Evolutionary conservation across 2,113 vertebrate species (phyloP).

Genomic region (Otolemur garnettii): DNA sequence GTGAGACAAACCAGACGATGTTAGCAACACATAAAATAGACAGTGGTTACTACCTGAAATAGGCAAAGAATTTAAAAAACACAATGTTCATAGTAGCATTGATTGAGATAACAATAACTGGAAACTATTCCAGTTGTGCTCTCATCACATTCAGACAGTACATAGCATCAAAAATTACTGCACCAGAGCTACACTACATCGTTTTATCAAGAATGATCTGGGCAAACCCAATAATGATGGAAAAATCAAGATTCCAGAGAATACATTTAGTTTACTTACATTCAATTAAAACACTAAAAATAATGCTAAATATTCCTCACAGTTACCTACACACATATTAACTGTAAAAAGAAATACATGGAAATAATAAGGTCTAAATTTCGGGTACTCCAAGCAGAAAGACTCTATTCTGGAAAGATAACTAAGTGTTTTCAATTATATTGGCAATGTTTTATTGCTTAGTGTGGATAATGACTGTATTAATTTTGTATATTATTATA

Average conservation of each 20-base stretch:
- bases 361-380: background rate
- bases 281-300: background rate
- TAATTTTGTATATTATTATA: background rate
- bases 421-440: accelerated
- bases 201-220: background rate
- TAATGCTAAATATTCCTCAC: background rate
- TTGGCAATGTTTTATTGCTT: background rate
- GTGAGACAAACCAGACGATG: background rate
- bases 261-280: background rate
- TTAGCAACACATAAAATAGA: background rate
- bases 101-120: background rate
- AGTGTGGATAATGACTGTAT: background rate
- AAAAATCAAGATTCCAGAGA: background rate
- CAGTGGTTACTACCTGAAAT: background rate
- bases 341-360: background rate
- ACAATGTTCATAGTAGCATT: background rate
- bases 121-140: background rate
- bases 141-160: background rate
- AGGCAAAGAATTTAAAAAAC: background rate
- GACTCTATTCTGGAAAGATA: background rate
- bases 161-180: background rate
- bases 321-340: background rate
- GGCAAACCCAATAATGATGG: background rate
- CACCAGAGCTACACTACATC: background rate
- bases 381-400: background rate